Evolutionary conservation across 1,140 invertebrate genomes (phyloP).

Genomic region (Heliconius congener): DNA sequence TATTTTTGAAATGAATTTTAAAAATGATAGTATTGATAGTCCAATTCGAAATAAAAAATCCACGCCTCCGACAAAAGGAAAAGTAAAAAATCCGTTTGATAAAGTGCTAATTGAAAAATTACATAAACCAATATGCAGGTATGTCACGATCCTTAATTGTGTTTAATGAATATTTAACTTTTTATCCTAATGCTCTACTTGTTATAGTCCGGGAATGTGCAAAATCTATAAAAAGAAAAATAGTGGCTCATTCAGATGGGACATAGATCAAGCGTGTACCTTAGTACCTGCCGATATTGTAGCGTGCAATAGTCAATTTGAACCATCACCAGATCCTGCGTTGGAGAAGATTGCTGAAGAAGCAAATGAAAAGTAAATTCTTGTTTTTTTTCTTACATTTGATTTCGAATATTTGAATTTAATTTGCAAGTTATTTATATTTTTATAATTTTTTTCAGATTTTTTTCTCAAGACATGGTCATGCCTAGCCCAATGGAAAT

Average conservation of each 20-base stretch:
- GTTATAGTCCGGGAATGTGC: slow-evolving; percentile 77
- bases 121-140: slow-evolving; percentile 79
- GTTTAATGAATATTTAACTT: slow-evolving; percentile 23
- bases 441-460: slow-evolving; percentile 53
- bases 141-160: slow-evolving; percentile 31
- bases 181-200: background rate
- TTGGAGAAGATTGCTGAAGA: slow-evolving; percentile 77
- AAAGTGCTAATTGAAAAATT: slow-evolving; percentile 73
- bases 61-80: slow-evolving; percentile 70
- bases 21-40: slow-evolving; percentile 63
- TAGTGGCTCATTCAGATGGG: slow-evolving; percentile 71
- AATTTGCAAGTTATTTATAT: background rate
- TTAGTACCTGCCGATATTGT: slow-evolving; percentile 76
- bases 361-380: slow-evolving; percentile 70
- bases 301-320: slow-evolving; percentile 77
- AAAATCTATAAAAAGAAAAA: slow-evolving; percentile 76
- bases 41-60: slow-evolving; percentile 58
- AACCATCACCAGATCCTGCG: slow-evolving; percentile 75
- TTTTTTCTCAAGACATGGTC: slow-evolving; percentile 77
- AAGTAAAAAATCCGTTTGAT: slow-evolving; percentile 79
- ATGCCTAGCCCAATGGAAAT: slow-evolving; percentile 75
- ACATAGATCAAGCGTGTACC: slow-evolving; percentile 75
- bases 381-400: background rate
- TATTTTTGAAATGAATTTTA: slow-evolving; percentile 71
- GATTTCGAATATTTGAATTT: background rate